A percentile compares a stretch with the other conserved stretches of the same genome.
Evolutionary conservation across 2,113 vertebrate genomes (phyloP).

Genomic region (Podocnemis expansa): DNA sequence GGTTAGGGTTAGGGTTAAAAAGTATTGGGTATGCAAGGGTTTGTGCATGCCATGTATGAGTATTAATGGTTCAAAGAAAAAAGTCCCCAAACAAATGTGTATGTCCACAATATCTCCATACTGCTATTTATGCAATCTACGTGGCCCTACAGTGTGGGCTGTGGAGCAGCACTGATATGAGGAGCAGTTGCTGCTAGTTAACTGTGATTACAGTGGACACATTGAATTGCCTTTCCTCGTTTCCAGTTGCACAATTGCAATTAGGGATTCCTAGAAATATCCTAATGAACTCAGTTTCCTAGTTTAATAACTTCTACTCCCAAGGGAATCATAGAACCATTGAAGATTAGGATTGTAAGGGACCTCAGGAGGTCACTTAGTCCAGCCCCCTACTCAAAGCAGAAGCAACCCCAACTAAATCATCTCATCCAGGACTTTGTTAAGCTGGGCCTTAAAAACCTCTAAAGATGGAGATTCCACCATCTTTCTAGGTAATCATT

Average conservation of each 20-base stretch:
- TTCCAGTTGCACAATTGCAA: background rate
- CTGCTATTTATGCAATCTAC: background rate
- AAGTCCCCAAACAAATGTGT: background rate
- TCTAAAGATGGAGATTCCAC: too few relatives aligned
- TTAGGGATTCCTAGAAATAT: background rate
- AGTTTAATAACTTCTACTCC: too few relatives aligned
- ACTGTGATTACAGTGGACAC: background rate
- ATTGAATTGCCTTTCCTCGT: background rate
- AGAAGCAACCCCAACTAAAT: too few relatives aligned
- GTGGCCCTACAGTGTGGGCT: background rate
- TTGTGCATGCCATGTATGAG: background rate
- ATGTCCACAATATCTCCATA: background rate
- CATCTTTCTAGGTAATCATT: too few relatives aligned
- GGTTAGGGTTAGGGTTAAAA: too few relatives aligned
- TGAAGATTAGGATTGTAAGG: too few relatives aligned
- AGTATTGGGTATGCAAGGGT: background rate
- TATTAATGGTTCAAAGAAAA: background rate
- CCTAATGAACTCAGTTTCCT: too few relatives aligned
- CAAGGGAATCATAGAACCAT: too few relatives aligned
- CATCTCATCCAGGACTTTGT: too few relatives aligned
- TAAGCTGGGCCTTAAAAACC: too few relatives aligned
- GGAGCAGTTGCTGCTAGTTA: background rate
- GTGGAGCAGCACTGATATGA: background rate
- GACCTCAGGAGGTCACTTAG: too few relatives aligned
- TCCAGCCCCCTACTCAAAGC: too few relatives aligned